Conservation (phyloP, 1,140 invertebrate species). For the Leguminivora glycinivorella region DNA sequence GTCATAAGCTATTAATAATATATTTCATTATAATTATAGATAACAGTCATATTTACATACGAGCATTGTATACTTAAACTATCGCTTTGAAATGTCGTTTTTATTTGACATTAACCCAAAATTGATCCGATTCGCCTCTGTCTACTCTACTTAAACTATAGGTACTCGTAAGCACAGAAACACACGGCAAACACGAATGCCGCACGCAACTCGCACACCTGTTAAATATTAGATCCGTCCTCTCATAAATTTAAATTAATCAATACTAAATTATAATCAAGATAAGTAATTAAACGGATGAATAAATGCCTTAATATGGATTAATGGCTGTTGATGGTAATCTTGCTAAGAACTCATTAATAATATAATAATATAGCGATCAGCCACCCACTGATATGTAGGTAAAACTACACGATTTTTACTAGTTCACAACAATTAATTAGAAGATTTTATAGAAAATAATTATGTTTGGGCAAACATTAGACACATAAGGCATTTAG, state of each 20-base stretch:
- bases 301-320: constrained; percentile 21
- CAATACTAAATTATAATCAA: constrained; percentile 25
- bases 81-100: no score
- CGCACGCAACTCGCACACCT: background rate
- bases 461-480: background rate
- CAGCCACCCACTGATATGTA: constrained; percentile 17
- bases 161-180: no score
- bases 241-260: constrained; percentile 15
- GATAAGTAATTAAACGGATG: constrained; percentile 2
- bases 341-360: constrained; percentile 3
- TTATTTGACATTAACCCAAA: no score
- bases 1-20: no score
- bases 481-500: background rate
- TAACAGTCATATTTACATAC: no score
- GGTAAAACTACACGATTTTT: background rate
- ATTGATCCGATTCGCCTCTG: no score
- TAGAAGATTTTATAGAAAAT: background rate
- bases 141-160: no score
- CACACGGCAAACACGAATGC: background rate
- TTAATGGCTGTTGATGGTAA: constrained; percentile 3
- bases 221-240: constrained; percentile 6
- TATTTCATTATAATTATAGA: no score
- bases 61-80: no score
- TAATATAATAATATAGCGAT: constrained; percentile 22
- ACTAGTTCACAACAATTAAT: background rate